Evolutionary conservation across 2,113 vertebrate species (phyloP).

Genomic region (Antigone vipio): DNA sequence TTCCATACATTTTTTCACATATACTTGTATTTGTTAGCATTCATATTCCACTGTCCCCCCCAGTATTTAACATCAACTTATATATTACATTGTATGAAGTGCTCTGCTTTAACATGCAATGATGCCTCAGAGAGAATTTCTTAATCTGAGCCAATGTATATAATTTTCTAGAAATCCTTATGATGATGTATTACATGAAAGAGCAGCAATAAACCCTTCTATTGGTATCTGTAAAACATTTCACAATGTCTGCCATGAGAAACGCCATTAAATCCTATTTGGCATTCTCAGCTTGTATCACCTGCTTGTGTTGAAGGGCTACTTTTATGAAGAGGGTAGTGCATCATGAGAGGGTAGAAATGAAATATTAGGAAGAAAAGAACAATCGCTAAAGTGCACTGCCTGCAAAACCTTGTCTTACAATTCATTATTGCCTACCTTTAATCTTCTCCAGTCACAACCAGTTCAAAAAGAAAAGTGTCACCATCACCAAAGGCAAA

Average conservation of each 20-base stretch:
- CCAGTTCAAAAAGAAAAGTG: neutral
- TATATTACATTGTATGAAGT: neutral
- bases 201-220: constrained; percentile 19
- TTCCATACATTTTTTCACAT: neutral
- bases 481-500: neutral
- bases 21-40: neutral
- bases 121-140: neutral
- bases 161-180: neutral
- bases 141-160: neutral
- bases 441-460: neutral
- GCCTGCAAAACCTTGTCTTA: neutral
- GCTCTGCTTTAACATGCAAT: neutral
- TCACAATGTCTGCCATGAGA: neutral
- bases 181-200: neutral
- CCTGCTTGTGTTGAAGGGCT: neutral
- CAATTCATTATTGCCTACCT: neutral
- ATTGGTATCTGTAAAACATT: neutral
- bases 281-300: neutral
- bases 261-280: neutral
- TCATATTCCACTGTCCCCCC: neutral
- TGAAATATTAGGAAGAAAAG: neutral
- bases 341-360: neutral
- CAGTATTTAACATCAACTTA: neutral
- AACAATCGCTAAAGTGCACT: neutral
- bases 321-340: neutral